phyloP scores from a whole-genome alignment of 2,888 invertebrate genomes.

The Polia nebulosa region DNA sequence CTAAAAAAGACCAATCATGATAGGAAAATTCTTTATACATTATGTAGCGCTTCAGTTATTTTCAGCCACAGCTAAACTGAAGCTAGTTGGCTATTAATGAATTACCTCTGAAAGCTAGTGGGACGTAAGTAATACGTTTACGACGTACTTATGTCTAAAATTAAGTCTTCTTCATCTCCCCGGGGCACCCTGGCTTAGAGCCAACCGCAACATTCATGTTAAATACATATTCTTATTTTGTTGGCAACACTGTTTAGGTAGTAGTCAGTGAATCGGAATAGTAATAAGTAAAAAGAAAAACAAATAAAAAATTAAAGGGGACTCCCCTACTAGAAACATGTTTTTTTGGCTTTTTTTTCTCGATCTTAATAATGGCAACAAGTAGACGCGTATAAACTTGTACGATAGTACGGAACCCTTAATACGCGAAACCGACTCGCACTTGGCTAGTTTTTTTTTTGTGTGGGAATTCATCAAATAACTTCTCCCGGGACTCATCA shows the following conservation, averaged over 20 bases:
- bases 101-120: constrained; percentile 34
- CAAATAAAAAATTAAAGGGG: too few species aligned
- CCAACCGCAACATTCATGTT: constrained; percentile 43
- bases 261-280: not conserved
- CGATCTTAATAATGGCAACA: too few species aligned
- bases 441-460: too few species aligned
- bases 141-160: constrained; percentile 48
- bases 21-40: not conserved
- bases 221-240: constrained; percentile 47
- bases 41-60: not conserved
- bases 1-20: too few species aligned
- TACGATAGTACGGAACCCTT: too few species aligned
- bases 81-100: constrained; percentile 41
- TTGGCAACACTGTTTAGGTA: constrained; percentile 23
- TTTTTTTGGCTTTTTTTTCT: too few species aligned
- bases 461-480: too few species aligned
- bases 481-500: too few species aligned
- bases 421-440: too few species aligned
- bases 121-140: constrained; percentile 54
- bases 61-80: not conserved
- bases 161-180: constrained; percentile 52
- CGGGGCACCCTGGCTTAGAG: constrained; percentile 47
- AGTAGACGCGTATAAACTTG: too few species aligned
- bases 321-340: too few species aligned
- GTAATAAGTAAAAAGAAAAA: not conserved